Evolutionary conservation across 2,113 vertebrate genomes (phyloP), one percentile per base, ranked within the genome.

Genomic region (Saguinus imperator): DNA sequence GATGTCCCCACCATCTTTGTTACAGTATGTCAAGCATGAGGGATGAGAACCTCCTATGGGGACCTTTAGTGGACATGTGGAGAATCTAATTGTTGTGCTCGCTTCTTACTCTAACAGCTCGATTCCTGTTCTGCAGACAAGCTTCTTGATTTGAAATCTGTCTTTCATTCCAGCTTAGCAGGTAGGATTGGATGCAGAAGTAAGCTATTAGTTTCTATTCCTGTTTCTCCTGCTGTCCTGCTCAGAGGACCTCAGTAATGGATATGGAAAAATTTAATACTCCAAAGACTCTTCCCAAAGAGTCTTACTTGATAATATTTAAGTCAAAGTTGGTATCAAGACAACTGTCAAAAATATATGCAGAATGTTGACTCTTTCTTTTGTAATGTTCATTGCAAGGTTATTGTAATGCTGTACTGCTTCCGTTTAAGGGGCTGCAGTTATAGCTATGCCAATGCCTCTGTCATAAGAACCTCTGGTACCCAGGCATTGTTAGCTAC

Each of bases 401-500:
- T 85, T 25, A 25, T 68, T 89, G 82, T 96, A 97, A 97, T 93
- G 92, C 64, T 94, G 85, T 72, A 57, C 4, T 95, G 79, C 50
- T 97, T 97, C 50, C 92, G 90, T 68, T 98, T 87, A 66, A 97
- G 87, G 92, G 94, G 45, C 87, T 90, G 83, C 55, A 97, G 84
- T 93, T 97, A 97, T 97, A 94, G 82, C 95, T 96, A 93, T 92
- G 94, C 95, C 95, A 96, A 82, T 95, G 92, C 70, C 98, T 97
- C 92, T 81, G 85, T 83, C 72, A 94, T 91, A 96, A 98, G 52
- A 50, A 97, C 86, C 40, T 27, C 94, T 95, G 93, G 97, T 80
- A 96, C 0, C 16, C 95, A 86, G 35, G 52, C 92, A 96, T 89
- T 86, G 80, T 92, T 97, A 97, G n/a, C 77, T 9, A 96, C 75